phyloP scores from a whole-genome alignment of 1,140 invertebrate species.

The Rhynchophorus ferrugineus region DNA sequence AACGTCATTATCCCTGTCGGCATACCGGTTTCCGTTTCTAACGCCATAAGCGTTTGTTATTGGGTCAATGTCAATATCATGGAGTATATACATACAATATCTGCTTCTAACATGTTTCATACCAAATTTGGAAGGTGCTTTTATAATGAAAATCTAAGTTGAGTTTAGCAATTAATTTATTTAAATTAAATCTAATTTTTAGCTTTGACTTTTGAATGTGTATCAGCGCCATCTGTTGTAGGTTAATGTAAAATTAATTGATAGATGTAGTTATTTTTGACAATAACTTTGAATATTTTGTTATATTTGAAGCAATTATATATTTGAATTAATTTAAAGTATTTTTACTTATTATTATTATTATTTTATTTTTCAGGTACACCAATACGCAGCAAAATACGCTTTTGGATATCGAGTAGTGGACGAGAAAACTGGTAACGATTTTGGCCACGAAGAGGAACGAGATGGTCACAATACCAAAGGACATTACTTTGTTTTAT shows the following conservation, averaged over 20 bases:
- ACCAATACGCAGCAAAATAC: constrained; percentile 58
- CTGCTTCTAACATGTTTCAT: too few species aligned
- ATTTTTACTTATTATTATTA: background rate
- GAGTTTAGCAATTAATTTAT: too few species aligned
- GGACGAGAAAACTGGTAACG: constrained; percentile 58
- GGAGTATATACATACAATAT: too few species aligned
- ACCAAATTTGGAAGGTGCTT: too few species aligned
- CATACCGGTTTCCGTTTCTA: too few species aligned
- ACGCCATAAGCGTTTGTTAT: too few species aligned
- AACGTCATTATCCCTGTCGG: too few species aligned
- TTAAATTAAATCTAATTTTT: background rate
- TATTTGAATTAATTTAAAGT: background rate
- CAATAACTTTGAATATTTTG: background rate
- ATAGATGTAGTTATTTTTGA: background rate
- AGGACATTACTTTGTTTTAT: constrained; percentile 67
- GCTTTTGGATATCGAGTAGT: constrained; percentile 66
- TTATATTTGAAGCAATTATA: too few species aligned
- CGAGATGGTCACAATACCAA: constrained; percentile 55
- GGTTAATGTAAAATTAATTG: too few species aligned
- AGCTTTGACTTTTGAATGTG: background rate
- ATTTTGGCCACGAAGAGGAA: constrained; percentile 65
- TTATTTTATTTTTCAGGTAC: constrained; percentile 39
- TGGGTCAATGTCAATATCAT: too few species aligned
- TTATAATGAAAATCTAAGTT: too few species aligned
- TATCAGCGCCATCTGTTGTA: background rate